These are phyloP conservation scores for Rhea pennata DNA, from an alignment of 2,113 vertebrate species.

Conservation along the genomic window DNA sequence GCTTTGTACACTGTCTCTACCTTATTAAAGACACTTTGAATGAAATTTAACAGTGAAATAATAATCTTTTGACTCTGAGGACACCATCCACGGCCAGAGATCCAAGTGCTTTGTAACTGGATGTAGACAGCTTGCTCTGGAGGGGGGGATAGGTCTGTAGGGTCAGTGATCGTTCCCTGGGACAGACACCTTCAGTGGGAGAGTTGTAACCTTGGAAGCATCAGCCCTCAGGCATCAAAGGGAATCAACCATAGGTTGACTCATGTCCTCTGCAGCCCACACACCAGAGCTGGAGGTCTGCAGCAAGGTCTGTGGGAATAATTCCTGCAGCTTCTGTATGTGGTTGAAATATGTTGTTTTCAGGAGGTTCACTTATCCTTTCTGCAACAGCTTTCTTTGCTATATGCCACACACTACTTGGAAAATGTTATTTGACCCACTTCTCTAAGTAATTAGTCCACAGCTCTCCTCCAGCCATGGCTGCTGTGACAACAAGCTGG, in stretches of 20 bases:
- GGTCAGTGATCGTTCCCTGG: background rate
- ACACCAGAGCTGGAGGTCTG: background rate
- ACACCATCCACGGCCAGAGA: background rate
- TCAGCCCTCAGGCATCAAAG: background rate
- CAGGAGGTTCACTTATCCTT: background rate
- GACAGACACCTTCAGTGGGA: background rate
- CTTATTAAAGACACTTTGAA: background rate
- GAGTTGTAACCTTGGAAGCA: background rate
- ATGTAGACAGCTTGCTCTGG: background rate
- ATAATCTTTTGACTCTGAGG: rapidly evolving
- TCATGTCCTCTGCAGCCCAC: background rate
- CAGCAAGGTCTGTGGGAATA: background rate
- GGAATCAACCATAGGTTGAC: background rate
- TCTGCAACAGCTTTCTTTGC: background rate
- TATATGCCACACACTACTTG: background rate
- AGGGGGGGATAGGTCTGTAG: background rate
- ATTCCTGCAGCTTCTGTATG: background rate
- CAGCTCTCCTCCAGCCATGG: background rate
- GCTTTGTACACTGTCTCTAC: rapidly evolving
- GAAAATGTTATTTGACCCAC: background rate
- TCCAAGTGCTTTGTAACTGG: background rate
- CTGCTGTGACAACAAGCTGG: background rate
- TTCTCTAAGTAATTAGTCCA: background rate
- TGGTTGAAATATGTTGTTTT: background rate
- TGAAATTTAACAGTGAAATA: background rate